Evolutionary conservation across 1,140 invertebrate genomes (phyloP).

Genomic region (Bombus confusus): DNA sequence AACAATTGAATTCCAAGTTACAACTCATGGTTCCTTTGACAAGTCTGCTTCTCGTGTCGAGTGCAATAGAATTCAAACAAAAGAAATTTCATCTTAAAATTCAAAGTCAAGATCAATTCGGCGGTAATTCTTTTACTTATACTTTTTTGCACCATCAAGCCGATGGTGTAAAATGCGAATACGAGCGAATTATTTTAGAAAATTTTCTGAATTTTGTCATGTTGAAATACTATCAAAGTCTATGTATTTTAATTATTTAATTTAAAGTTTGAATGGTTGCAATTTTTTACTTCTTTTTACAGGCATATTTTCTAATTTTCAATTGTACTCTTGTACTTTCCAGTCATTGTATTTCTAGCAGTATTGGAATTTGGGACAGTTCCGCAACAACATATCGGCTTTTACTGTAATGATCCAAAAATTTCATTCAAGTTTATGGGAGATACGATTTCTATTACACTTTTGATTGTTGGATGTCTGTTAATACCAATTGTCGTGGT

Average conservation of each 20-base stretch:
- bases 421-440: slow-evolving; percentile 84
- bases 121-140: too few relatives aligned
- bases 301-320: background rate
- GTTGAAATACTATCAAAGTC: too few relatives aligned
- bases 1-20: too few relatives aligned
- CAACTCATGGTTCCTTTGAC: too few relatives aligned
- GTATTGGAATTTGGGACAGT: slow-evolving; percentile 82
- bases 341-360: slow-evolving; percentile 78
- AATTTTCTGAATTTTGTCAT: background rate
- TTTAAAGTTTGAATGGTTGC: too few relatives aligned
- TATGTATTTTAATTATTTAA: too few relatives aligned
- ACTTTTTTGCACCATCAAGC: too few relatives aligned
- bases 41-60: too few relatives aligned
- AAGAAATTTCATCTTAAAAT: too few relatives aligned
- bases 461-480: slow-evolving; percentile 46
- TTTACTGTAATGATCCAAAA: slow-evolving; percentile 86
- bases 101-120: too few relatives aligned
- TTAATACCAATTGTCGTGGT: slow-evolving; percentile 64
- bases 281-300: background rate
- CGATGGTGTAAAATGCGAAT: too few relatives aligned
- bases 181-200: background rate
- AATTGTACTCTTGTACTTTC: slow-evolving; percentile 55
- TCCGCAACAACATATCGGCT: slow-evolving; percentile 83
- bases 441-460: slow-evolving; percentile 83
- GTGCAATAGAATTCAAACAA: too few relatives aligned